Evolutionary conservation across 1,140 invertebrate genomes (phyloP), one percentile per base, ranked within the genome.

Genomic region (Semibalanus balanoides): DNA sequence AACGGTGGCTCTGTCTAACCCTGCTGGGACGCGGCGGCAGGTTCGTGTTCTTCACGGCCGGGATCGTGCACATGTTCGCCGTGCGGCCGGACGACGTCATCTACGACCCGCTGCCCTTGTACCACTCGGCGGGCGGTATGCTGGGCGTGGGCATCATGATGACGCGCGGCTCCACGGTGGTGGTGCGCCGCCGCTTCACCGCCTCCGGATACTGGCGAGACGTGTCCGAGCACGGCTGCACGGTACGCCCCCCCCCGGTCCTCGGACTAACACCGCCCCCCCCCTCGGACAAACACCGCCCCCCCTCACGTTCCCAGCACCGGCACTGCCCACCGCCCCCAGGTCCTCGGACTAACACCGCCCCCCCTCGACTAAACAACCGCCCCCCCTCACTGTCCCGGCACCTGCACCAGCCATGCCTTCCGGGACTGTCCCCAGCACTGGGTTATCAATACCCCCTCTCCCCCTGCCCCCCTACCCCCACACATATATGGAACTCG

Each of bases 151-250:
- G 95, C 30, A 93, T 96, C 82, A 89, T 91, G 30, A 82, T 99
- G 25, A 82, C 97, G 3, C 89, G 90, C 81, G 97, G 96, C 70
- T 88, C 89, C 64, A 92, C 93, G 0, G 87, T 93, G 69, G 93
- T 96, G 7, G 90, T 99, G 74, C 87, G 93, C 31, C 90, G 90
- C 81, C 98, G 98, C 84, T 99, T 99, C 85, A 98, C 96, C 19
- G 97, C 96, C 40, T 94, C 93, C 31, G 88, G 91, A 74, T 99
- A 96, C 83, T 99, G 97, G 88, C 86, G 87, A n/a, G 97, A 99
- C 83, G 97, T 96, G 83, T 87, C 90, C 35, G 94, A 95, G 82
- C 95, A 97, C 83, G 90, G 97, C 29, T 97, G 94, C 85, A 99
- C 97, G 80, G 96, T 98, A 87, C 89, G 51, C 51, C 22, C 51